Conservation (phyloP, 2,113 vertebrate genomes). For the Chionis minor region DNA sequence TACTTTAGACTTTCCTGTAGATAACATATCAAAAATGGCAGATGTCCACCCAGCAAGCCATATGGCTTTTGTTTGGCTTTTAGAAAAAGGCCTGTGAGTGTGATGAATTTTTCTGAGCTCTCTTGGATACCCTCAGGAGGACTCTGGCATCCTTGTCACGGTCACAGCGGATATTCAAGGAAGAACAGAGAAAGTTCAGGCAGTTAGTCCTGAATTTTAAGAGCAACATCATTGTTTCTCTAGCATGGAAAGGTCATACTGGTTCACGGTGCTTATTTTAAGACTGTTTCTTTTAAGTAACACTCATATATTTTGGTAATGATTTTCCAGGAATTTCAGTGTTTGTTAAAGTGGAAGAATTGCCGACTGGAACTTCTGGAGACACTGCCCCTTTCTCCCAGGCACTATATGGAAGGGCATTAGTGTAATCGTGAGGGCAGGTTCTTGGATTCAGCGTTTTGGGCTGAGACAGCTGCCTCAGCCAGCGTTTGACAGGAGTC, state of each 20-base stretch:
- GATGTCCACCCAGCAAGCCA: not conserved
- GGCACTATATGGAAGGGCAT: not conserved
- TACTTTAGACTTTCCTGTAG: not conserved
- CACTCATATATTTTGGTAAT: not conserved
- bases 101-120: not conserved
- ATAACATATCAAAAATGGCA: not conserved
- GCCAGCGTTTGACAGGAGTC: not conserved
- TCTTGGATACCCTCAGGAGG: not conserved
- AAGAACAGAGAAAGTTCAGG: not conserved
- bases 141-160: not conserved
- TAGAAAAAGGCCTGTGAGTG: not conserved
- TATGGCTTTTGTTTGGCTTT: slow-evolving; percentile 8
- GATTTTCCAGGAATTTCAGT: not conserved
- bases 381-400: not conserved
- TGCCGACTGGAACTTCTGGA: not conserved
- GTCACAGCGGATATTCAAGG: not conserved
- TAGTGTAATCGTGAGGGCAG: not conserved
- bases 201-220: not conserved
- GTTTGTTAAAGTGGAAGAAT: not conserved
- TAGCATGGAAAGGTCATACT: not conserved
- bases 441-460: not conserved
- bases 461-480: not conserved
- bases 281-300: not conserved
- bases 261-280: not conserved
- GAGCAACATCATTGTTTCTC: not conserved